Conservation (phyloP, 2,113 vertebrate genomes). For the Oncorhynchus keta region DNA sequence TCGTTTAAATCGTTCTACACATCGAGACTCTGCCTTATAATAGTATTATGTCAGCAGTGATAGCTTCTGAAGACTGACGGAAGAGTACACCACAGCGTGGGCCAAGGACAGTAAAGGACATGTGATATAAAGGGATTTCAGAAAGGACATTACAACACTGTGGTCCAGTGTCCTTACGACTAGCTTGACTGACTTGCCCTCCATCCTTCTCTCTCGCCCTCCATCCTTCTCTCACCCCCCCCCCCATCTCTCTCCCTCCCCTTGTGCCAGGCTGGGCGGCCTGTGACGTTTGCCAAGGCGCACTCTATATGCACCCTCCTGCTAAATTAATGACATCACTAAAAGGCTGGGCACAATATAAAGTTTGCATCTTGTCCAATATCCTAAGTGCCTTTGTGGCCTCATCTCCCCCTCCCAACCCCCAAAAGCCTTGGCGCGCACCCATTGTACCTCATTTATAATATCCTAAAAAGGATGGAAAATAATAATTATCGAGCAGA, state of each 20-base stretch:
- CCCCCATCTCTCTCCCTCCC: slow-evolving; percentile 4
- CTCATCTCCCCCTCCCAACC: slow-evolving; percentile 24
- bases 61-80: too few species aligned
- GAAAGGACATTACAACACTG: not conserved
- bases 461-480: slow-evolving; percentile 73
- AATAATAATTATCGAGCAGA: slow-evolving; percentile 60
- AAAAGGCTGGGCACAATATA: slow-evolving; percentile 77
- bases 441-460: slow-evolving; percentile 64
- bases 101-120: too few species aligned
- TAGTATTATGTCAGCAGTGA: too few species aligned
- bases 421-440: slow-evolving; percentile 55
- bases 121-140: not conserved
- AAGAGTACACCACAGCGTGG: too few species aligned
- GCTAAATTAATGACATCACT: slow-evolving; percentile 82
- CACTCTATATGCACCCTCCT: slow-evolving; percentile 75
- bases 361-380: slow-evolving; percentile 81
- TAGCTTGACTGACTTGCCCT: slow-evolving; percentile 5
- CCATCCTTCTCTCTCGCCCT: not conserved
- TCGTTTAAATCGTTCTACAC: slow-evolving; percentile 15
- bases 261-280: slow-evolving; percentile 31
- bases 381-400: slow-evolving; percentile 80
- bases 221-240: not conserved
- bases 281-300: slow-evolving; percentile 73
- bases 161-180: not conserved
- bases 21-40: too few species aligned